Conservation (phyloP, 2,888 invertebrate genomes). For the Spodoptera picta region DNA sequence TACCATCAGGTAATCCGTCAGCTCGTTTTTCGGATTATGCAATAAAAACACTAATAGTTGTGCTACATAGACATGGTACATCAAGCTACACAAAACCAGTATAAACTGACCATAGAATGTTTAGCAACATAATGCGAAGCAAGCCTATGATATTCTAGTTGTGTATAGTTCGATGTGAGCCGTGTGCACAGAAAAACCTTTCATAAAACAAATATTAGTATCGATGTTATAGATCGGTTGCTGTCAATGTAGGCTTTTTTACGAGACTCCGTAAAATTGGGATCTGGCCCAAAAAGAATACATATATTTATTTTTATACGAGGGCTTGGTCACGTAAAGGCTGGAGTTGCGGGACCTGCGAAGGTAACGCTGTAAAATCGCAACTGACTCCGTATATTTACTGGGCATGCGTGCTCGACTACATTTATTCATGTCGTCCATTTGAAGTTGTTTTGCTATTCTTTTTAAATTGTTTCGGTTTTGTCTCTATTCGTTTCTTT, state of each 20-base stretch:
- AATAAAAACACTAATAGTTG: too few relatives aligned
- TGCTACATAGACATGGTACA: too few relatives aligned
- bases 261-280: slow-evolving; percentile 66
- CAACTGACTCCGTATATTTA: slow-evolving; percentile 51
- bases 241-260: slow-evolving; percentile 70
- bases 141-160: neutral
- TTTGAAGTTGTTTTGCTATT: slow-evolving; percentile 20
- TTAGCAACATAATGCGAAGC: too few relatives aligned
- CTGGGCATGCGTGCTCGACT: slow-evolving; percentile 42
- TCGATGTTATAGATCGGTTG: slow-evolving; percentile 67
- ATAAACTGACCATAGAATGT: too few relatives aligned
- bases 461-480: slow-evolving; percentile 15
- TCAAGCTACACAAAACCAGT: too few relatives aligned
- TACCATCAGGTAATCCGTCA: too few relatives aligned
- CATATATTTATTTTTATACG: slow-evolving; percentile 70
- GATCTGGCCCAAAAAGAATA: slow-evolving; percentile 59
- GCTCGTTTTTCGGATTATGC: too few relatives aligned
- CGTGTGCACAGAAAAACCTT: slow-evolving; percentile 50
- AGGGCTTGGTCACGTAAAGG: slow-evolving; percentile 69
- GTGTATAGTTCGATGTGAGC: too few relatives aligned
- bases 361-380: slow-evolving; percentile 58
- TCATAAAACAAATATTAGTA: slow-evolving; percentile 78
- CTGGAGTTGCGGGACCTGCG: slow-evolving; percentile 55
- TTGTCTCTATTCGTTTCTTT: too few relatives aligned
- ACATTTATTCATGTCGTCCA: slow-evolving; percentile 52